A percentile compares a stretch with the other conserved stretches of the same genome.
Conservation (phyloP, 1,140 invertebrate genomes). For the Cecropterus lyciades region DNA sequence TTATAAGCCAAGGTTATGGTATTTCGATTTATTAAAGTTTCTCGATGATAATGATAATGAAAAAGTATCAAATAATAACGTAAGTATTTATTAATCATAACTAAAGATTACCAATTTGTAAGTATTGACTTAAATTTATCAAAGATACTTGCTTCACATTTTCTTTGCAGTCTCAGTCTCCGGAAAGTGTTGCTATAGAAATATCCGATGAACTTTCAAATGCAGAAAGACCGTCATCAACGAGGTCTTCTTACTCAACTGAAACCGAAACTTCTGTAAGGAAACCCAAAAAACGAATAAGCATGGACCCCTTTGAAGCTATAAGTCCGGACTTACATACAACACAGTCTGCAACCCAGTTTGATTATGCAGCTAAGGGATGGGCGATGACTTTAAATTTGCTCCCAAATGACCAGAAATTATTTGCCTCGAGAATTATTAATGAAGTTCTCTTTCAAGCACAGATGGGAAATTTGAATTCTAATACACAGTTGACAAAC, state of each 20-base stretch:
- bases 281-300: background rate
- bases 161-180: background rate
- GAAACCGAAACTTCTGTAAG: background rate
- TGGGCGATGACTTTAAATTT: background rate
- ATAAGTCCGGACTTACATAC: background rate
- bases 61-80: too few species aligned
- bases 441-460: constrained; percentile 1
- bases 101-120: too few species aligned
- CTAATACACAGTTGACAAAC: background rate
- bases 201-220: background rate
- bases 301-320: background rate
- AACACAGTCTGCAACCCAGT: background rate
- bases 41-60: too few species aligned
- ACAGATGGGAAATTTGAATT: background rate
- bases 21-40: background rate
- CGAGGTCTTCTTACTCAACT: background rate
- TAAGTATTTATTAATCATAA: too few species aligned
- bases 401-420: background rate
- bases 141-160: background rate
- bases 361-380: background rate
- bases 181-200: background rate
- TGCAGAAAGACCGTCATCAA: background rate
- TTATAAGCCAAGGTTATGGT: background rate
- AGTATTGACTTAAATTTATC: too few species aligned
- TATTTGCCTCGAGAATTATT: constrained; percentile 1